Evolutionary conservation across 2,797 vertebrate genomes (phyloP).

Genomic region (Eupleurogrammus muticus): DNA sequence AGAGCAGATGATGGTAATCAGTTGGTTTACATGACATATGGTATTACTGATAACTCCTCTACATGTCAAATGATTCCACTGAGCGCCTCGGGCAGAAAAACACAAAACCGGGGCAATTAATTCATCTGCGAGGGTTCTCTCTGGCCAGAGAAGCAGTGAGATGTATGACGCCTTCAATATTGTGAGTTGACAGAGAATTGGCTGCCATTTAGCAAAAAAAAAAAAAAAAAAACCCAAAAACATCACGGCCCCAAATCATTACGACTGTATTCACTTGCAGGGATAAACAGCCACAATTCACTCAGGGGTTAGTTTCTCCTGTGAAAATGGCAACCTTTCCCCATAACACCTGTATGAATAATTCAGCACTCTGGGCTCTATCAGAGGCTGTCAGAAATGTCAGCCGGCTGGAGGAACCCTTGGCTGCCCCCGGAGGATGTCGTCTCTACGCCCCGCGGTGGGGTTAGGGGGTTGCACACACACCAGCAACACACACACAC

Average conservation of each 20-base stretch:
- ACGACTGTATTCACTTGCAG: conserved; percentile 60
- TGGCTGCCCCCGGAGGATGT: conserved; percentile 69
- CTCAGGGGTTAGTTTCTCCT: conserved; percentile 52
- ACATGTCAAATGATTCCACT: conserved; percentile 3
- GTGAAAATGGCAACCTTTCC: conserved; percentile 73
- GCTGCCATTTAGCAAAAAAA: conserved; percentile 56
- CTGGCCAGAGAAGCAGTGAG: conserved; percentile 13
- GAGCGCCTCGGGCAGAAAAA: neutral
- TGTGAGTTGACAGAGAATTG: conserved; percentile 42
- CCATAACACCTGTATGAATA: conserved; percentile 81
- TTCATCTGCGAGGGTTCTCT: conserved; percentile 12
- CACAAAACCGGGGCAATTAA: conserved; percentile 23
- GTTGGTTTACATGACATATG: neutral
- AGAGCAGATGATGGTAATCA: neutral
- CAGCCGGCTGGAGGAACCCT: conserved; percentile 71
- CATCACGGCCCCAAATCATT: conserved; percentile 54
- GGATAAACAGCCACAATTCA: conserved; percentile 60
- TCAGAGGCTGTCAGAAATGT: conserved; percentile 83
- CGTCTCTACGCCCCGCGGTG: conserved; percentile 63
- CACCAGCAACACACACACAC: conserved; percentile 22
- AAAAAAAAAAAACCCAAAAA: conserved; percentile 25
- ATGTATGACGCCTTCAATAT: conserved; percentile 30
- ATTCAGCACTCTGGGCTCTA: conserved; percentile 77
- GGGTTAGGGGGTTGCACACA: conserved; percentile 54
- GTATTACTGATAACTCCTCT: neutral